phyloP scores from a whole-genome alignment of 1,140 invertebrate species.

The Pygmarrhopalites habei region DNA sequence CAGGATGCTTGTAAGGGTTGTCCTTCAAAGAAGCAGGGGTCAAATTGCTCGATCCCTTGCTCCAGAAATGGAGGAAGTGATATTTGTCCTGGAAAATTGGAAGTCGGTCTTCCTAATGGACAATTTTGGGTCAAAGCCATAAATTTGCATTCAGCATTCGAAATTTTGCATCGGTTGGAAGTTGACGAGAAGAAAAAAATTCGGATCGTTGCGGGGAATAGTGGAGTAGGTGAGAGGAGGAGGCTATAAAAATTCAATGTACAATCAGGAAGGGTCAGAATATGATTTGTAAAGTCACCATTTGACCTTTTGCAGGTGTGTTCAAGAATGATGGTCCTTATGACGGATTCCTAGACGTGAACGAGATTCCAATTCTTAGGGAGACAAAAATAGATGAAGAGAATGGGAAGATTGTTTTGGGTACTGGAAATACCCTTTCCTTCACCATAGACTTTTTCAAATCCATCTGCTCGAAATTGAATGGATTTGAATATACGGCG shows the following conservation, averaged over 20 bases:
- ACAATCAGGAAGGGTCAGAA: too few relatives aligned
- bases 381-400: background rate
- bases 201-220: conserved; percentile 60
- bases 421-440: conserved; percentile 10
- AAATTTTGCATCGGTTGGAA: background rate
- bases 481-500: conserved; percentile 47
- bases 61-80: background rate
- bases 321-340: background rate
- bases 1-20: background rate
- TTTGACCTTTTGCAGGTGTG: background rate
- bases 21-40: background rate
- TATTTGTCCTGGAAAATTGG: too few relatives aligned
- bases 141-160: background rate
- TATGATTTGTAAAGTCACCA: too few relatives aligned
- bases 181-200: too few relatives aligned
- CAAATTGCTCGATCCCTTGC: too few relatives aligned
- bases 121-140: conserved; percentile 15
- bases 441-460: conserved; percentile 54
- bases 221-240: conserved; percentile 56
- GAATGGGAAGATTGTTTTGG: conserved; percentile 1
- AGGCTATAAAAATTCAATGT: too few relatives aligned
- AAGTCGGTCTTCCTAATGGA: background rate
- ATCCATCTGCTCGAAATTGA: conserved; percentile 44
- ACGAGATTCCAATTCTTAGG: background rate
- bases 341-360: background rate